Percentiles rank a stretch among this genome's conserved stretches.
These are phyloP conservation scores for Melipona quadrifasciata DNA, from an alignment of 1,140 invertebrate genomes.

Conservation along the genomic window DNA sequence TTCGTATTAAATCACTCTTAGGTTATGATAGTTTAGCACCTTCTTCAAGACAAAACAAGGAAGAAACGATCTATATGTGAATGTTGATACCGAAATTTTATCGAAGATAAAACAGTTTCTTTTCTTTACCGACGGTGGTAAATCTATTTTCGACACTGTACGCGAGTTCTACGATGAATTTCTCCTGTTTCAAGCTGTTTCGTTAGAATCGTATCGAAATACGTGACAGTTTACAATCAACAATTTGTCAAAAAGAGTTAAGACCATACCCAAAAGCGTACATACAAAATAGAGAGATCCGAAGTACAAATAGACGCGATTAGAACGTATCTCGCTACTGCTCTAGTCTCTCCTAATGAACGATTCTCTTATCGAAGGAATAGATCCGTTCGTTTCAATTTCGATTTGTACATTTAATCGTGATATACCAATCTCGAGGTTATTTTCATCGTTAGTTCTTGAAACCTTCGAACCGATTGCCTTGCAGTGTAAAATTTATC, in stretches of 20 bases:
- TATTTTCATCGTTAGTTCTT: background rate
- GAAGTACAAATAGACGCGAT: constrained; percentile 51
- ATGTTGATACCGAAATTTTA: background rate
- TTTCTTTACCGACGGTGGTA: background rate
- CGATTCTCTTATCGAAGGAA: constrained; percentile 39
- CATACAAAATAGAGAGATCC: constrained; percentile 57
- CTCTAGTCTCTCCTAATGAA: constrained; percentile 56
- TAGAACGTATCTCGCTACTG: constrained; percentile 37
- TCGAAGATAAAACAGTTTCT: constrained; percentile 2
- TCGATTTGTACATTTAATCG: too few relatives aligned
- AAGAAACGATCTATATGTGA: constrained; percentile 26
- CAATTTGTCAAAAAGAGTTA: constrained; percentile 43
- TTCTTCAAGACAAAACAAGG: constrained; percentile 34
- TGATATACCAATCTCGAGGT: background rate
- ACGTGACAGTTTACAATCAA: constrained; percentile 17
- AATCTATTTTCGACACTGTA: background rate
- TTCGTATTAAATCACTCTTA: constrained; percentile 51
- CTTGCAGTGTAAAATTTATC: constrained; percentile 10
- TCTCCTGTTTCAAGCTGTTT: constrained; percentile 1
- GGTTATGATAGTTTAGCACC: constrained; percentile 56
- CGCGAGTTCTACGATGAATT: background rate
- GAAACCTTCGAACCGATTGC: background rate
- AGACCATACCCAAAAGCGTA: constrained; percentile 47
- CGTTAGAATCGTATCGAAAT: background rate
- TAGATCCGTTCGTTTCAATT: background rate